Conservation (phyloP, 2,888 invertebrate genomes). For the Brachypalpus laphriformis region DNA sequence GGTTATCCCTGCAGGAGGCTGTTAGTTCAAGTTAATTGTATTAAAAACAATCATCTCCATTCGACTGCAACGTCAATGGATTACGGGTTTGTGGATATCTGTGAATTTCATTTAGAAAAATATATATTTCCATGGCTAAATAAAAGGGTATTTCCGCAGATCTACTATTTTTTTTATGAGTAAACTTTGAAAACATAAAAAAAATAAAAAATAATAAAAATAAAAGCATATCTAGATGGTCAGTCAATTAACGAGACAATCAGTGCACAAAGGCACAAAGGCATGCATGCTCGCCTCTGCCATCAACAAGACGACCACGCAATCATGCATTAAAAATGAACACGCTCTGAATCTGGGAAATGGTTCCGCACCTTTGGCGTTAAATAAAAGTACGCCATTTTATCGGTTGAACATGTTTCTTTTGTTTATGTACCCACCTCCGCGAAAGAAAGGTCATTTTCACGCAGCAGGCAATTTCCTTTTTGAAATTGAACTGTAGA, state of each 20-base stretch:
- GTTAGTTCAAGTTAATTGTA: conserved; percentile 43
- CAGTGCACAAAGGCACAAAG: not conserved
- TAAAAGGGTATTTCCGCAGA: no score
- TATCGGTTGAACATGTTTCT: conserved; percentile 48
- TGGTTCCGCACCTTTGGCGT: conserved; percentile 63
- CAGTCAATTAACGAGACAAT: not conserved
- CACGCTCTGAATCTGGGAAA: conserved; percentile 28
- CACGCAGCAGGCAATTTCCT: conserved; percentile 65
- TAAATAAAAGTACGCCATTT: conserved; percentile 60
- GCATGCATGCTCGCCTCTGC: not conserved
- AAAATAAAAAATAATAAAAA: not conserved
- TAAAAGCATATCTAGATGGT: not conserved
- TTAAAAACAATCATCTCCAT: conserved; percentile 26
- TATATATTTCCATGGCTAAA: not conserved
- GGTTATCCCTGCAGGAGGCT: not conserved
- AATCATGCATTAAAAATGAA: conserved; percentile 24
- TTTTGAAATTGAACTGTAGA: conserved; percentile 67
- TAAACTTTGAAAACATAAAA: not conserved
- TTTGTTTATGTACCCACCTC: conserved; percentile 30
- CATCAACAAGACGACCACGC: conserved; percentile 14
- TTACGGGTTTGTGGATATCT: conserved; percentile 2
- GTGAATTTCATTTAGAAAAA: not conserved
- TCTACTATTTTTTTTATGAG: not conserved
- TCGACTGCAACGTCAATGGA: conserved; percentile 30
- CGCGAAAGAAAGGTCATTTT: conserved; percentile 14